Evolutionary conservation across 1,140 invertebrate species (phyloP), one percentile per base, ranked within the genome.

Genomic region (Drosophila equinoxialis): DNA sequence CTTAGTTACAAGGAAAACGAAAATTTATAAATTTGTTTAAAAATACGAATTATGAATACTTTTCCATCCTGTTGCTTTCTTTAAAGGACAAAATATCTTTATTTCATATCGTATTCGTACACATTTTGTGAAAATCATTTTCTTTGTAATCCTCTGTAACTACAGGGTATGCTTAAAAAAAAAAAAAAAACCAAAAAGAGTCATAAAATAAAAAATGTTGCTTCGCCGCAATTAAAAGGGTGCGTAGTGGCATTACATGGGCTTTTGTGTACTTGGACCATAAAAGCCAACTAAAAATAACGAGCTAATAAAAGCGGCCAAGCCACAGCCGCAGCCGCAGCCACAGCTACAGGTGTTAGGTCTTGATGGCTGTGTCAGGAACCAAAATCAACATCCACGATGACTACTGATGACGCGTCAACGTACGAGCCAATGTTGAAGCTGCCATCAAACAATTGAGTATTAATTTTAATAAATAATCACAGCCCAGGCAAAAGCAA

Each of bases 401-500:
- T 11, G 37, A 66, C 77, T 71, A 65, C 54, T 68, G 83, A 89
- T 86, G 84, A 89, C 80, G 84, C 77, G 80, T 65, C 79, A 76
- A 77, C 69, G 45, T 11, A 23, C 17, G 20, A 67, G 55, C 70
- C 65, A 65, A 39, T 35, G 45, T 73, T 71, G 45, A 51, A 54
- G 54, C 70, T 60, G 71, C 71, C 87, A 87, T 87, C 84, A 83
- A 84, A 89, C 84, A 89, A 89, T 89, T 77, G 81, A 82, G 84
- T 89, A 84, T 89, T 81, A 78, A 89, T 89, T 89, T 89, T 89
- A 80, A 89, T 86, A 86, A 86, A 87, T 89, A 89, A 89, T 84
- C 84, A 84, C 77, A 86, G 81, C 66, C 54, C 74, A 73, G 57
- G 74, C 76, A 89, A 81, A 84, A 81, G 20, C 45, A 74, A 79